Evolutionary conservation across 2,888 invertebrate species (phyloP), one percentile per base, ranked within the genome.

Genomic region (Plagodis dolabraria): DNA sequence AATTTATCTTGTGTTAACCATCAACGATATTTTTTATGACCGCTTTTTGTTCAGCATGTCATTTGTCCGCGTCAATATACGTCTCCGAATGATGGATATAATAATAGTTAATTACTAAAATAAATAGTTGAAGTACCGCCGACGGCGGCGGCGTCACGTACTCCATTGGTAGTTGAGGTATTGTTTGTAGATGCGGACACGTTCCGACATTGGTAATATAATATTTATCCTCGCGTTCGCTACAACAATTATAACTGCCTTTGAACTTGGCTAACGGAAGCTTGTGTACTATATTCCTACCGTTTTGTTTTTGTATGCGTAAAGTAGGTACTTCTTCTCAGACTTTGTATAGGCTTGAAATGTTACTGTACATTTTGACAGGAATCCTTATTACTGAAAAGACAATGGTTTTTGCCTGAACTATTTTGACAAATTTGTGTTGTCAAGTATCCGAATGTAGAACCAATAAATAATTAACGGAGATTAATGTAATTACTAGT

Each of bases 161-260:
- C 12, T 44, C 7, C 33, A 33, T n/a, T 49, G 22, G 9, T 47
- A 46, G 45, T 52, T 44, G 48, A 11, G 6, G 8, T 22, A 50
- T 46, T 64, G 62, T 66, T 74, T 71, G 48, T 53, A 48, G 45
- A 61, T 64, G 58, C 54, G 59, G 50, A 57, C 70, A 68, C 69
- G 65, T 56, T 53, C 66, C 60, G 63, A 52, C 61, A 49, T 62
- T 63, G 59, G 51, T 55, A 65, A 62, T 66, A 66, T 60, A 69
- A 68, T 69, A 66, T 67, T 70, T 68, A 63, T 57, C 47, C 51
- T 57, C 54, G 53, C 51, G 42, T 57, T 34, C 47, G 45, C 53
- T 55, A 47, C 44, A 58, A 60, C 57, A 68, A 65, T 65, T 66
- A 65, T 54, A 64, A 60, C 54, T 50, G 56, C 48, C 64, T 69